A percentile compares a stretch with the other conserved stretches of the same genome.
These are phyloP conservation scores for Okamejei kenojei DNA, from an alignment of 2,797 vertebrate species.

Conservation along the genomic window DNA sequence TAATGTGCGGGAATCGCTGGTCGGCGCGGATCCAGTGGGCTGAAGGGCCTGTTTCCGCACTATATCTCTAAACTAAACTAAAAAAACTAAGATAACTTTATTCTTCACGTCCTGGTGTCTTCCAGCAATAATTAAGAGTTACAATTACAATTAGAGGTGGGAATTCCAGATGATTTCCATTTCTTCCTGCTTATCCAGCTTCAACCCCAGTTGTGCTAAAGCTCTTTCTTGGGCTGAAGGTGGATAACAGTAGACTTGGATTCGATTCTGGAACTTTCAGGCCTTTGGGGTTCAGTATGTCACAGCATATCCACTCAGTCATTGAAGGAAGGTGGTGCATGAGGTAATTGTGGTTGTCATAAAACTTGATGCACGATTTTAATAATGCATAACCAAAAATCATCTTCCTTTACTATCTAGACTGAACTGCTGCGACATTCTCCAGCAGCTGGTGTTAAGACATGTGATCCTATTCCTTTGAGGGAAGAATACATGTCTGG, in stretches of 20 bases:
- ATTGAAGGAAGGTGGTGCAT: not conserved
- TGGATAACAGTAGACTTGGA: not conserved
- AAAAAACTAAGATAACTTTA: not conserved
- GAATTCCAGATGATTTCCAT: not conserved
- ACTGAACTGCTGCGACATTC: conserved; percentile 47
- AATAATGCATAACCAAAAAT: not conserved
- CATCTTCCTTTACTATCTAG: not conserved
- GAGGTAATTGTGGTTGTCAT: not conserved
- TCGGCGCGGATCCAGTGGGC: no score
- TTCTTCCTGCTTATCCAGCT: not conserved
- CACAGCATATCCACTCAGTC: not conserved
- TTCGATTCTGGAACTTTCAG: not conserved
- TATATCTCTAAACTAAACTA: no score
- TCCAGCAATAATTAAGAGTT: not conserved
- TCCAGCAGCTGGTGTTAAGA: conserved; percentile 62
- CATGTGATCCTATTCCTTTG: conserved; percentile 67
- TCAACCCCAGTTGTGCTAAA: not conserved
- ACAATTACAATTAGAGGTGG: not conserved
- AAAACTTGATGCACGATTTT: not conserved
- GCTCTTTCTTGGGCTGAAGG: not conserved
- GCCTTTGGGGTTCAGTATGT: not conserved
- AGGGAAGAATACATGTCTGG: conserved; percentile 54
- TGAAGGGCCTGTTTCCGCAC: no score
- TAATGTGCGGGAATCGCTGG: no score
- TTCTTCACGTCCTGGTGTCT: not conserved